These are phyloP conservation scores for Hemiscyllium ocellatum DNA, from an alignment of 2,113 vertebrate species.

Conservation along the genomic window DNA sequence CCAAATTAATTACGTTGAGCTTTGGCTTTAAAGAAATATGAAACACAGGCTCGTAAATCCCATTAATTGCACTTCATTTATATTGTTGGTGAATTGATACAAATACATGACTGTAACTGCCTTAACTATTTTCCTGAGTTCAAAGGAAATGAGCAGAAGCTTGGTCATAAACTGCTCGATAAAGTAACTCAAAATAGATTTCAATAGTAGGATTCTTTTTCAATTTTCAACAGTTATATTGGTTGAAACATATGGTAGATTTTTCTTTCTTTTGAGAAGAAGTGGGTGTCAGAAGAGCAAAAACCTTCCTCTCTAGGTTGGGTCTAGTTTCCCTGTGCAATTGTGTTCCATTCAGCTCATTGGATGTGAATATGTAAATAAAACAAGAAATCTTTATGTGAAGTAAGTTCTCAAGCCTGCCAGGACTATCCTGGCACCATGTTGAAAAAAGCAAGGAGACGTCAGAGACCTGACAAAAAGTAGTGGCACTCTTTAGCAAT, in stretches of 20 bases:
- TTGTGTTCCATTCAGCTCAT: no score
- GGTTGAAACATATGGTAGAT: background rate
- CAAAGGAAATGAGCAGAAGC: background rate
- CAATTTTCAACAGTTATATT: background rate
- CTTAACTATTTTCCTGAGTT: background rate
- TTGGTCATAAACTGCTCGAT: background rate
- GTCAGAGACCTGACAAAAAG: no score
- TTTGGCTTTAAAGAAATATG: background rate
- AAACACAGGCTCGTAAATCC: constrained; percentile 5
- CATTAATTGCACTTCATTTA: background rate
- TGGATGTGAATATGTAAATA: no score
- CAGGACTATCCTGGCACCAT: no score
- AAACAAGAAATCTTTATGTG: no score
- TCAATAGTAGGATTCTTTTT: background rate
- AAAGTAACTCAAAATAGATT: background rate
- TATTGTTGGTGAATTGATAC: background rate
- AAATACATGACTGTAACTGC: background rate
- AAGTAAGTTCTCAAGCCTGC: no score
- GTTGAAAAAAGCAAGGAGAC: no score
- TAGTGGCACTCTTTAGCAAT: no score
- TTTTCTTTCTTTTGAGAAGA: no score
- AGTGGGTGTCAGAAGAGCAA: no score
- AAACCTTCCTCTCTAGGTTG: no score
- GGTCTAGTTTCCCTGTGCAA: no score
- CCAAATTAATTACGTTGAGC: background rate